Evolutionary conservation across 2,797 vertebrate genomes (phyloP).

Genomic region (Trachops cirrhosus): DNA sequence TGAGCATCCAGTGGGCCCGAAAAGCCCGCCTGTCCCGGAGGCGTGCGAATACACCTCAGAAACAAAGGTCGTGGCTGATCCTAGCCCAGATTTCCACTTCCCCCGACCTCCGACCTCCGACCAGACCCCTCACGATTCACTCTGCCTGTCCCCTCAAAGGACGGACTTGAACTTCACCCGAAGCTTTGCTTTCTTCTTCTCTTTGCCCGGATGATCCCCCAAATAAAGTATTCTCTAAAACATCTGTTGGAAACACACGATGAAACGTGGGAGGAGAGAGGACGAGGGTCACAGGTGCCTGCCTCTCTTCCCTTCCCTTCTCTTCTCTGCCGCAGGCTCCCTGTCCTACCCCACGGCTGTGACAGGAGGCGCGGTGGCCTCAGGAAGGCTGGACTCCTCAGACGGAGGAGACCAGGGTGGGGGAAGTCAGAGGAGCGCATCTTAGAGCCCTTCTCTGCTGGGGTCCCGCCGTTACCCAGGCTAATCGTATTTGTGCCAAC

Average conservation of each 20-base stretch:
- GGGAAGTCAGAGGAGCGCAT: not conserved
- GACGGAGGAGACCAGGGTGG: not conserved
- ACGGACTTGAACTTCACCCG: not conserved
- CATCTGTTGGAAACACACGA: not conserved
- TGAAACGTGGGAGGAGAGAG: not conserved
- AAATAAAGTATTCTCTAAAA: not conserved
- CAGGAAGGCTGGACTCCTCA: not conserved
- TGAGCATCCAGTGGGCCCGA: not conserved
- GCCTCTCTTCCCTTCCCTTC: not conserved
- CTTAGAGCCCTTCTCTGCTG: not conserved
- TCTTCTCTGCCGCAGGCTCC: not conserved
- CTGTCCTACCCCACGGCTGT: not conserved
- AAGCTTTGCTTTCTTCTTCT: not conserved
- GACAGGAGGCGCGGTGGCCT: not conserved
- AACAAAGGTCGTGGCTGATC: not conserved
- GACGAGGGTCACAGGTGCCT: not conserved
- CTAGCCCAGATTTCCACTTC: not conserved
- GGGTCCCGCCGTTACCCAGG: not conserved
- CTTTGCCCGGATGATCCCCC: not conserved
- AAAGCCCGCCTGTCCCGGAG: not conserved
- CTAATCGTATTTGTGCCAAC: constrained; percentile 48
- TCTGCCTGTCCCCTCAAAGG: not conserved
- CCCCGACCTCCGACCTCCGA: not conserved
- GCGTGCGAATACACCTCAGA: not conserved
- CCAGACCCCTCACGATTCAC: not conserved